Conservation (phyloP, 2,797 vertebrate species). For the Malurus leucopterus region DNA sequence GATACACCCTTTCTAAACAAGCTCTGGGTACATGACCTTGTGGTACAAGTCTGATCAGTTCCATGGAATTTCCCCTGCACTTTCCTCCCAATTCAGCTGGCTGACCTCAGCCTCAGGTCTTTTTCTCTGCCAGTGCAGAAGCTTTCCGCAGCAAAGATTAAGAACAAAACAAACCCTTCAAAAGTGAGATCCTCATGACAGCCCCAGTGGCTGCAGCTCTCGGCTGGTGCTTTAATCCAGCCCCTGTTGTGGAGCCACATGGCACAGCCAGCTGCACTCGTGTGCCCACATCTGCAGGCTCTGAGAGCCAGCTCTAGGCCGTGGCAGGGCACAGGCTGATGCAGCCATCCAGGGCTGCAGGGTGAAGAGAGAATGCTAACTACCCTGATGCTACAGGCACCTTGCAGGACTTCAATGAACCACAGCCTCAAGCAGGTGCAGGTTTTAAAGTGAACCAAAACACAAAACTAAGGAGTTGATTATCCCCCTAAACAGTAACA, state of each 20-base stretch:
- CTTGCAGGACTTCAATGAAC: not conserved
- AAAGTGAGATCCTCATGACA: not conserved
- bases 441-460: not conserved
- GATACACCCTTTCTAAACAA: not conserved
- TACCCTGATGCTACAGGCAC: not conserved
- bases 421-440: not conserved
- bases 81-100: not conserved
- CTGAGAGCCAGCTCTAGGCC: not conserved
- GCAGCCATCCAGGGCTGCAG: rapidly evolving
- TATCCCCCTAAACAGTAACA: not conserved
- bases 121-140: not conserved
- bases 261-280: not conserved
- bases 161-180: not conserved
- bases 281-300: not conserved
- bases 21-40: not conserved
- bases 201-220: not conserved
- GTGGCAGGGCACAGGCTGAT: not conserved
- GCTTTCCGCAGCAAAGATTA: not conserved
- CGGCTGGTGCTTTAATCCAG: not conserved
- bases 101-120: not conserved
- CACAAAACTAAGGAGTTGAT: not conserved
- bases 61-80: not conserved
- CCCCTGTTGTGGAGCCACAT: not conserved
- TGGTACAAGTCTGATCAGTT: not conserved
- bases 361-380: not conserved